Base-by-base conservation (phyloP, 2,888 invertebrate genomes). In the Tryphoninae sp. region DNA sequence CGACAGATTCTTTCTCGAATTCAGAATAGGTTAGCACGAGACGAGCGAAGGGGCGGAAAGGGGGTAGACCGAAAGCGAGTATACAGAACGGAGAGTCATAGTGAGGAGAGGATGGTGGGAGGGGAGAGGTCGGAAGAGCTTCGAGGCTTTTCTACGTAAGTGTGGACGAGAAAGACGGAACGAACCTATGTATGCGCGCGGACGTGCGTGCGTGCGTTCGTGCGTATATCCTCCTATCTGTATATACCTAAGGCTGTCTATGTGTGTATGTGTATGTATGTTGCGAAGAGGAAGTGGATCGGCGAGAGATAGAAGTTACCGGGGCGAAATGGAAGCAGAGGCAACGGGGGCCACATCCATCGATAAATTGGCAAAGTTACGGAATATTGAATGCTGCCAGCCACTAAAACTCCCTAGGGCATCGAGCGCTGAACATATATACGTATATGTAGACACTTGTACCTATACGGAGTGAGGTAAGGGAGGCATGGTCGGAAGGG, bases 331-430 rank as follows among this genome's bases (percentile, higher is more conserved):
- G 55, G 82, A 82, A 61, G 79, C 73, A 78, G 33, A 33, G 72
- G 62, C 75, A 81, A 71, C 81, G 80, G 81, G 79, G 84, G 81
- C 84, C 83, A 84, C 86, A 85, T 86, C 84, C 85, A 87, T 87
- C 87, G 86, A 86, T 88, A 88, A 89, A 89, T 88, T 88, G 87
- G 86, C 85, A 88, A 89, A 88, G 87, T 89, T 88, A 85, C 84
- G 85, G 87, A 88, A 88, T 88, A 88, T 88, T 88, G 87, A 87
- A 89, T 87, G 86, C 85, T 86, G 86, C 86, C 86, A 87, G 86
- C 86, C 86, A 86, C 84, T 86, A 86, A 86, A 87, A 87, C 84
- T 88, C 85, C 79, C 85, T 62, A 69, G 86, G 86, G 85, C 82
- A 74, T 78, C 74, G 78, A 55, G 77, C 71, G 69, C 55, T 65